phyloP scores from a whole-genome alignment of 2,888 invertebrate species.

The Melikaiella ostensackeni region DNA sequence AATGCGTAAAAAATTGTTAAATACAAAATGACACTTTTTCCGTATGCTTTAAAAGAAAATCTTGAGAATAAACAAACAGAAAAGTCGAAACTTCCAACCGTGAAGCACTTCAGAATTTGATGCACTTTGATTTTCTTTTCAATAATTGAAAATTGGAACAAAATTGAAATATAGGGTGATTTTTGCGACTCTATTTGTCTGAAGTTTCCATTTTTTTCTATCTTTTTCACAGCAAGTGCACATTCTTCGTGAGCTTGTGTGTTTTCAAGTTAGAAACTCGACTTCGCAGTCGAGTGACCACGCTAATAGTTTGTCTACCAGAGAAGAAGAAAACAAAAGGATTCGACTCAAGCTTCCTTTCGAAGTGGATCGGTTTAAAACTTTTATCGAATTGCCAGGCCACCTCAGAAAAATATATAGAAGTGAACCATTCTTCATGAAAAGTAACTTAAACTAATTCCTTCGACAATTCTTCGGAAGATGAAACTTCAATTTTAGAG shows the following conservation, averaged over 20 bases:
- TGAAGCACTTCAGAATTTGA: too few species aligned
- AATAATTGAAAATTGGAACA: too few species aligned
- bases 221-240: background rate
- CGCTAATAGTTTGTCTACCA: conserved; percentile 44
- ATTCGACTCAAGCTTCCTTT: conserved; percentile 35
- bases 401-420: conserved; percentile 12
- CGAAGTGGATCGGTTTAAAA: conserved; percentile 29
- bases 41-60: too few species aligned
- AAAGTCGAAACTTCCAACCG: too few species aligned
- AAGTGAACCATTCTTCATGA: conserved; percentile 14
- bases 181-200: conserved; percentile 12
- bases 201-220: background rate
- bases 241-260: conserved; percentile 14
- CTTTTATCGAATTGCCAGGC: conserved; percentile 8
- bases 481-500: background rate
- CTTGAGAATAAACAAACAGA: too few species aligned
- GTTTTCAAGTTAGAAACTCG: conserved; percentile 42
- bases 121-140: too few species aligned
- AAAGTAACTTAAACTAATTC: conserved; percentile 10
- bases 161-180: too few species aligned
- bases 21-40: too few species aligned
- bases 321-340: conserved; percentile 32
- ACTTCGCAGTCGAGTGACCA: conserved; percentile 43
- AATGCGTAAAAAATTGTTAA: too few species aligned
- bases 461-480: background rate